phyloP scores from a whole-genome alignment of 2,888 invertebrate genomes.

The Hermaeophaga mercurialis region DNA sequence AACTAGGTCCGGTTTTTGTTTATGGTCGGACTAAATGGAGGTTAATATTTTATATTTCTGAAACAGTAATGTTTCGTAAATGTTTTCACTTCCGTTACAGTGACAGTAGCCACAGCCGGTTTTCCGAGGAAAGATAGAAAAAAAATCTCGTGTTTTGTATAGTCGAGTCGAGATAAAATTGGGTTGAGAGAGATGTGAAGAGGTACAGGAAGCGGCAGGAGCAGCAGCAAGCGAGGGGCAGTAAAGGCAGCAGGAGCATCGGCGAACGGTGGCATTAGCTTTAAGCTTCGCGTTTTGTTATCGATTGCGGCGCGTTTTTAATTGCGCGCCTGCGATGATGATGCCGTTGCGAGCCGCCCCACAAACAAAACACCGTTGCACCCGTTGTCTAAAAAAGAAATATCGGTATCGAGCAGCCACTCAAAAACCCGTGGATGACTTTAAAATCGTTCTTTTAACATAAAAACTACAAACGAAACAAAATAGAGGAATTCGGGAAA shows the following conservation, averaged over 20 bases:
- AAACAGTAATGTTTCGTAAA: no score
- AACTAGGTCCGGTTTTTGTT: no score
- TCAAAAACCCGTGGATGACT: no score
- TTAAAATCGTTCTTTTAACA: no score
- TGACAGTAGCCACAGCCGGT: neutral
- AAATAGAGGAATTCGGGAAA: no score
- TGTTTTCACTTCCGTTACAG: no score
- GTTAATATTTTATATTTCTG: no score
- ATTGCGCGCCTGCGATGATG: slow-evolving; percentile 42
- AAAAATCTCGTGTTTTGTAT: slow-evolving; percentile 30
- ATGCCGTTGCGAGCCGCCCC: slow-evolving; percentile 28
- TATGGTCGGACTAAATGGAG: no score
- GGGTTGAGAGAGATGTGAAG: neutral
- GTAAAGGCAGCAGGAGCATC: slow-evolving; percentile 5
- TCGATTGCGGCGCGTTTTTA: slow-evolving; percentile 48
- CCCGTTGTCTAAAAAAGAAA: no score
- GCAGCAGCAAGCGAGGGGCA: slow-evolving; percentile 9
- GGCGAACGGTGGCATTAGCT: slow-evolving; percentile 14
- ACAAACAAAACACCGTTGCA: slow-evolving; percentile 10
- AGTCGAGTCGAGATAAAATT: slow-evolving; percentile 9
- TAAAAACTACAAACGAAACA: no score
- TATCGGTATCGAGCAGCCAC: no score
- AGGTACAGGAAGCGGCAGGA: slow-evolving; percentile 1
- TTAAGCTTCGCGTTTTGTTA: slow-evolving; percentile 39
- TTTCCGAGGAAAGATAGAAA: slow-evolving; percentile 12